Percentiles rank a stretch among this genome's conserved stretches.
phyloP scores from a whole-genome alignment of 2,797 vertebrate species.

The Sebastes dallii region DNA sequence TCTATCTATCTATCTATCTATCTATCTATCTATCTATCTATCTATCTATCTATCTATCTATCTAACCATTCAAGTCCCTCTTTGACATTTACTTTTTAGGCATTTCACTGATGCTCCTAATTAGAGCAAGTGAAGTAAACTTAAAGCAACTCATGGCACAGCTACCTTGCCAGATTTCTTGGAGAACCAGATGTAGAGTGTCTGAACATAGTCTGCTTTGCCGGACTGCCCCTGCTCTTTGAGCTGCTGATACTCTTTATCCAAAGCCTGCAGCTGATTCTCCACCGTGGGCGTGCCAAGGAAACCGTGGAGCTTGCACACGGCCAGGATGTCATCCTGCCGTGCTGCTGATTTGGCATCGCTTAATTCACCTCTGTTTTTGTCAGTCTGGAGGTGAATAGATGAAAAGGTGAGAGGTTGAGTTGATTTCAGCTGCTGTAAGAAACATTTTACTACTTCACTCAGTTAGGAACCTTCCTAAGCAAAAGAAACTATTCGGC shows the following conservation, averaged over 20 bases:
- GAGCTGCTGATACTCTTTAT: slow-evolving; percentile 76
- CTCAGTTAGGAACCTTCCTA: not conserved
- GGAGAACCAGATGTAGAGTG: slow-evolving; percentile 78
- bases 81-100: not conserved
- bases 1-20: too few species aligned
- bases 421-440: not conserved
- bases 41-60: too few species aligned
- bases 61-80: too few species aligned
- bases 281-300: slow-evolving; percentile 61
- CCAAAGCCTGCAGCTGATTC: slow-evolving; percentile 79
- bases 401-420: not conserved
- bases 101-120: not conserved
- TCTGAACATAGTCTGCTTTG: slow-evolving; percentile 78
- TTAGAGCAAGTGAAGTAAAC: not conserved
- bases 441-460: not conserved
- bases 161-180: slow-evolving; percentile 74
- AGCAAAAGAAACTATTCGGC: not conserved
- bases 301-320: slow-evolving; percentile 80
- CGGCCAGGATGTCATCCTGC: slow-evolving; percentile 78
- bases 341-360: slow-evolving; percentile 66
- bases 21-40: too few species aligned
- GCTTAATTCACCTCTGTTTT: slow-evolving; percentile 48
- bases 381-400: slow-evolving; percentile 48
- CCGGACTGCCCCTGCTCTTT: slow-evolving; percentile 75
- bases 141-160: not conserved